These are phyloP conservation scores for Cottus gobio DNA, from an alignment of 2,113 vertebrate genomes.

Conservation along the genomic window DNA sequence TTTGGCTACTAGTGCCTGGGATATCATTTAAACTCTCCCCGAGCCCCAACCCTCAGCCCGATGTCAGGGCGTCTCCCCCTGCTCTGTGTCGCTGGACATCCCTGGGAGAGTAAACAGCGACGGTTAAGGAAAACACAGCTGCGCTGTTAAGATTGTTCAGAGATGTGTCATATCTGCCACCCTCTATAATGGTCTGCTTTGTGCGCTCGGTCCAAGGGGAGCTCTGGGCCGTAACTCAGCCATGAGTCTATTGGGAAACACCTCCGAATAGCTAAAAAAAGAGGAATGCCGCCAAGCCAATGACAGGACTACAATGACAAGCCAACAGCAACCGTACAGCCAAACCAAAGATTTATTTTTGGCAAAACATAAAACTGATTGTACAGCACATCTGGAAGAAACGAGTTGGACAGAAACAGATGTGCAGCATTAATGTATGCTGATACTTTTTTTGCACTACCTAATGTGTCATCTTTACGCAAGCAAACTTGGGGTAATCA, in stretches of 20 bases:
- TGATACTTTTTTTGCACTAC: conserved; percentile 21
- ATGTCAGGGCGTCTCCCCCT: conserved; percentile 73
- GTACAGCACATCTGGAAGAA: conserved; percentile 54
- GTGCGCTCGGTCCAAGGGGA: conserved; percentile 73
- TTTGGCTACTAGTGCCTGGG: conserved; percentile 93
- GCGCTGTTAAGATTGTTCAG: conserved; percentile 90
- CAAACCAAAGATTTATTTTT: conserved; percentile 43
- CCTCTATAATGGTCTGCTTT: conserved; percentile 77
- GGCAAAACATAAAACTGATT: conserved; percentile 41
- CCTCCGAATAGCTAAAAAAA: conserved; percentile 59
- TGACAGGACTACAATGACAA: conserved; percentile 60
- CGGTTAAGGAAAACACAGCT: conserved; percentile 95
- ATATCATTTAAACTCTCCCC: conserved; percentile 94
- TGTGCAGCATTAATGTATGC: background rate
- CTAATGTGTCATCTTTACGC: conserved; percentile 30
- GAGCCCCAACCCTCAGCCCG: conserved; percentile 63
- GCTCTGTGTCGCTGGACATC: conserved; percentile 88
- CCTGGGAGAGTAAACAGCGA: conserved; percentile 83
- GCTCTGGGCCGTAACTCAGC: conserved; percentile 69
- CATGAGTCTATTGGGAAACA: conserved; percentile 75
- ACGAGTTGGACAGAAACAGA: conserved; percentile 19
- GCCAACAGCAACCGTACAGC: conserved; percentile 60
- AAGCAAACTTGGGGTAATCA: conserved; percentile 37
- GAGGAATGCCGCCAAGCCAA: conserved; percentile 46
- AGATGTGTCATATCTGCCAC: conserved; percentile 90